Evolutionary conservation across 2,888 invertebrate genomes (phyloP).

Genomic region (Ischnura elegans): DNA sequence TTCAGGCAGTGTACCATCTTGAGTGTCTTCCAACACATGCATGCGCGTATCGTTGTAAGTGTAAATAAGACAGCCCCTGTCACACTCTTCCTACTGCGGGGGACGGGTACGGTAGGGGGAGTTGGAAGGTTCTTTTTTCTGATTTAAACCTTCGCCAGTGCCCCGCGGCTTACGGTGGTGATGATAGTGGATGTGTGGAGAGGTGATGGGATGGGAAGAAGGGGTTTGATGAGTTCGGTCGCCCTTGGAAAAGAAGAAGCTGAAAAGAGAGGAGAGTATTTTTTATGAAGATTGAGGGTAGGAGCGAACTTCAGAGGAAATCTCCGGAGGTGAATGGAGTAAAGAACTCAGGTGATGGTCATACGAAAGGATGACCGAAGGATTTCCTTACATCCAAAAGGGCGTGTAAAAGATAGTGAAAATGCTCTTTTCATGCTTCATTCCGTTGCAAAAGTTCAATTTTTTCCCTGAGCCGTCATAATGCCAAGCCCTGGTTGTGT

Average conservation of each 20-base stretch:
- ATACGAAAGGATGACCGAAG: slow-evolving; percentile 3
- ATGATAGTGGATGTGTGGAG: neutral
- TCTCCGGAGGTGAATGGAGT: neutral
- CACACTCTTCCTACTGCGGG: neutral
- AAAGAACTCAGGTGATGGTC: neutral
- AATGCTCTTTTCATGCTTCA: too few species aligned
- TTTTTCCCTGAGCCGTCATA: too few species aligned
- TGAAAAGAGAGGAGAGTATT: neutral
- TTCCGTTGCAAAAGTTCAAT: too few species aligned
- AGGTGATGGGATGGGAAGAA: neutral
- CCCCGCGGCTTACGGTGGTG: neutral
- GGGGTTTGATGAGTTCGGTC: slow-evolving; percentile 8
- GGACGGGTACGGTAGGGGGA: neutral
- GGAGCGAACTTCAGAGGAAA: too few species aligned
- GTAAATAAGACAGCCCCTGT: slow-evolving; percentile 16
- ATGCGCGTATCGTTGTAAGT: too few species aligned
- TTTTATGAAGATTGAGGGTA: too few species aligned
- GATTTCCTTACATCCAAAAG: too few species aligned
- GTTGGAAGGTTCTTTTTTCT: neutral
- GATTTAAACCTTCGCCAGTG: neutral
- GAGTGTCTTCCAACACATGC: too few species aligned
- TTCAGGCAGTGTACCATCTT: too few species aligned
- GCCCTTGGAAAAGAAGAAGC: neutral
- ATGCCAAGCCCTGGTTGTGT: too few species aligned
- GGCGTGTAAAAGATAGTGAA: too few species aligned